Evolutionary conservation across 2,888 invertebrate genomes (phyloP).

Genomic region (Anarsia innoxiella): DNA sequence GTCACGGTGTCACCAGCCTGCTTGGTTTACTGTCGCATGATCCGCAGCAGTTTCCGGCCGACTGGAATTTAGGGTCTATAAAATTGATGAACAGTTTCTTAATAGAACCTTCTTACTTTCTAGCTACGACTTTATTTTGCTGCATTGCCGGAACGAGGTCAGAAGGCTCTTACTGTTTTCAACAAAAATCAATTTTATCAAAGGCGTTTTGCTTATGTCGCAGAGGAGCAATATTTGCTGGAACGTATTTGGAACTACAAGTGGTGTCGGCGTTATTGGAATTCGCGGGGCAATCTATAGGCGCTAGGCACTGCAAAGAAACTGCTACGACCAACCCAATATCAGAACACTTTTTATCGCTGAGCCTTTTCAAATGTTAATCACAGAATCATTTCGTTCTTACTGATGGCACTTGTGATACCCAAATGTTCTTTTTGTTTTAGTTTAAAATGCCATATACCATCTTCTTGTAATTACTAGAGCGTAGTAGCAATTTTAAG

Average conservation of each 20-base stretch:
- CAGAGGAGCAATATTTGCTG: neutral
- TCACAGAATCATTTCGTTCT: no score
- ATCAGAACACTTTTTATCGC: no score
- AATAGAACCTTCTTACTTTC: slow-evolving; percentile 44
- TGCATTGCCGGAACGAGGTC: no score
- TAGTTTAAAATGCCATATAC: no score
- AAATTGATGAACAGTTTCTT: slow-evolving; percentile 68
- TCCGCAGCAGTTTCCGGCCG: slow-evolving; percentile 55
- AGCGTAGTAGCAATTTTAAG: no score
- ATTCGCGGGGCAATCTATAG: slow-evolving; percentile 32
- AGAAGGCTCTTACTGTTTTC: no score
- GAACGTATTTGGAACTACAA: slow-evolving; percentile 10
- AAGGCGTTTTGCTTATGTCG: slow-evolving; percentile 39
- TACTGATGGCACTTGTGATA: no score
- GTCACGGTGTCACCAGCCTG: slow-evolving; percentile 55
- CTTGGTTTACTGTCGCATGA: slow-evolving; percentile 63
- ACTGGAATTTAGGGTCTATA: slow-evolving; percentile 66
- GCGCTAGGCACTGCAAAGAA: slow-evolving; percentile 23
- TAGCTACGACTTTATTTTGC: slow-evolving; percentile 23
- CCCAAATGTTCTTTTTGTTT: no score
- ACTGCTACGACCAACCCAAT: slow-evolving; percentile 8
- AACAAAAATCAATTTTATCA: slow-evolving; percentile 46
- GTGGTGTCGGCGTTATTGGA: slow-evolving; percentile 41
- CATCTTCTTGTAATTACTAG: no score
- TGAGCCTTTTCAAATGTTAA: no score